Evolutionary conservation across 2,797 vertebrate genomes (phyloP), one percentile per base, ranked within the genome.

Genomic region (Gymnothorax reevesii): DNA sequence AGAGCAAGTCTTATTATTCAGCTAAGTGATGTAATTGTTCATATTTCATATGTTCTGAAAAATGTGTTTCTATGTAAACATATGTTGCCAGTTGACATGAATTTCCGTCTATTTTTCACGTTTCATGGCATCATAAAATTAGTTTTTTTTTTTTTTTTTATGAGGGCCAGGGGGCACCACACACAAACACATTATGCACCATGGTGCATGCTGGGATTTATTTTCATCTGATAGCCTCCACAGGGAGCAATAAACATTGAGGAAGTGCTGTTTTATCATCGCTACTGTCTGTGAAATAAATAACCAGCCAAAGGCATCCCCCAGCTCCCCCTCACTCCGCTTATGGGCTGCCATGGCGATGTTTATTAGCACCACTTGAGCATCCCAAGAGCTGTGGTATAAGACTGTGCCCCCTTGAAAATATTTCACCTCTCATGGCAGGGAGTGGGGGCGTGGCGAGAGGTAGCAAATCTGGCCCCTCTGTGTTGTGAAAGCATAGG

Each of bases 201-300:
- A n/a, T 20, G 55, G 17, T 80, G 49, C 10, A 22, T 80, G 77
- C 52, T 55, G 20, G 77, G 52, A 80, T 55, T 55, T 80, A 80
- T 80, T 80, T 20, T 22, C 55, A 9, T 55, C 77, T 20, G 52
- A 20, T 10, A n/a, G 52, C 77, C 52, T 55, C 77, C 52, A 55
- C 77, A 20, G 77, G 77, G 49, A 22, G 52, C 52, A 55, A 20
- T 80, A 54, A 80, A 80, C 77, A 80, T 55, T 3, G 52, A 54
- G 77, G 77, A 55, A 80, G 52, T 80, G 77, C 20, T 80, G 77
- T 80, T 80, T 80, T 80, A 77, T 77, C 33, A 77, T 33, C 20
- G 77, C 77, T 22, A 54, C 52, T 8, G 77, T 80, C 49, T 22
- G 17, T 80, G 55, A 80, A 80, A n/a, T 80, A 80, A 22, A 80